Evolutionary conservation across 1,140 invertebrate genomes (phyloP).

Genomic region (Drosophila kepulauana): DNA sequence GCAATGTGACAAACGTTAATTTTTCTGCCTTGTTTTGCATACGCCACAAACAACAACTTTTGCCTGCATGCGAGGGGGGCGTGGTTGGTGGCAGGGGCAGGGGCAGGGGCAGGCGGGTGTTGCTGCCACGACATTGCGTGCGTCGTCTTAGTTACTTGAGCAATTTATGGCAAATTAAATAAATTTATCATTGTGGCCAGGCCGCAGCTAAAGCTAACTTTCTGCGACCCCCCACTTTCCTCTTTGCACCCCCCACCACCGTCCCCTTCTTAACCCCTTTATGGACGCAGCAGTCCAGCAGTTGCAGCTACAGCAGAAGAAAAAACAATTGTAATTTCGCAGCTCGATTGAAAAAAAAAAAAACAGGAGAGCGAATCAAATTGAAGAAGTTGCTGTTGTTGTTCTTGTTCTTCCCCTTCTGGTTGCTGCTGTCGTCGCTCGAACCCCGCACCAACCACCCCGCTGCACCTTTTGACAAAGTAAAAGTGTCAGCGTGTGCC

Average conservation of each 20-base stretch:
- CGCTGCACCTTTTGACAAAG: constrained; percentile 50
- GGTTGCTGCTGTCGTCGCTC: constrained; percentile 15
- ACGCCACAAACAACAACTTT: constrained; percentile 60
- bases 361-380: not conserved
- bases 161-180: constrained; percentile 84
- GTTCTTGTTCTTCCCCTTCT: not conserved
- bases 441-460: constrained; percentile 1
- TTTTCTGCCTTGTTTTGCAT: constrained; percentile 82
- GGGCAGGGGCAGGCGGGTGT: constrained; percentile 32
- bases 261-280: not conserved
- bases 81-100: too few relatives aligned
- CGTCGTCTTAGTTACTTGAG: constrained; percentile 79
- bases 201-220: not conserved
- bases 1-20: constrained; percentile 83
- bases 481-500: constrained; percentile 82
- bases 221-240: not conserved
- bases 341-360: constrained; percentile 15
- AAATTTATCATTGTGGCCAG: constrained; percentile 78
- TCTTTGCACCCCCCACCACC: too few relatives aligned
- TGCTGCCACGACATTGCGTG: constrained; percentile 68
- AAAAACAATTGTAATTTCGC: constrained; percentile 24
- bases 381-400: constrained; percentile 28
- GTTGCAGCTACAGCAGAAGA: not conserved
- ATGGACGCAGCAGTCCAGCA: constrained; percentile 9
- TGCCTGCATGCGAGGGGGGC: constrained; percentile 30